Evolutionary conservation across 2,888 invertebrate species (phyloP), one percentile per base, ranked within the genome.

Genomic region (Synergus laeviventris): DNA sequence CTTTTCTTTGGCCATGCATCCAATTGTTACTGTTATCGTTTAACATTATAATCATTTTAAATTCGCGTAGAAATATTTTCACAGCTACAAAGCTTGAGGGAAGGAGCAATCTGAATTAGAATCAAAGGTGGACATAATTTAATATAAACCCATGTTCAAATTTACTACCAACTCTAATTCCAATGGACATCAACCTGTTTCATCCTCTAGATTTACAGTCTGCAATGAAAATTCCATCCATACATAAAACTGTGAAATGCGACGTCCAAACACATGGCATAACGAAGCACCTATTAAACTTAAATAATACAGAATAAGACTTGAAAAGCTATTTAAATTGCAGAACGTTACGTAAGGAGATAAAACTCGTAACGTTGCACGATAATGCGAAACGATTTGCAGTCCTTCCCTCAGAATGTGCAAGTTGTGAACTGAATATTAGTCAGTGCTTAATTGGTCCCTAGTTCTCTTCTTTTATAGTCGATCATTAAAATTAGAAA

Each of bases 1-100:
- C 84, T 87, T 87, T 85, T 86, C 87, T 84, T 85, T 87, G 85
- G 87, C 86, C 86, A 84, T 83, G 86, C 87, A 86, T 88, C 89
- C 89, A 82, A 87, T 84, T 87, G 87, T 87, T 86, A 87, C 89
- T 89, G 88, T 86, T 89, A 86, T 87, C 86, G 81, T 82, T 89
- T 84, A 87, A 89, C 85, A 89, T 87, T 86, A 86, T 85, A 87
- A 88, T 88, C 78, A 86, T 83, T 84, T 82, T 84, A 81, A 82
- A 83, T 86, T 84, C 16, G 45, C 16, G 45, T 16, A 45, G 3
- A 16, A 45, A 45, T 45, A 45, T 45, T 16, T 45, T 45, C 1
- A 16, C 16, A 45, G 45, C 7, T 16, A 16, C 0, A 16, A 16
- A 16, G 16, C 45, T 16, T 45, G 7, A 45, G 45, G 45, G 45